Base-by-base conservation (phyloP, 2,113 vertebrate genomes). In the Salminus brasiliensis region DNA sequence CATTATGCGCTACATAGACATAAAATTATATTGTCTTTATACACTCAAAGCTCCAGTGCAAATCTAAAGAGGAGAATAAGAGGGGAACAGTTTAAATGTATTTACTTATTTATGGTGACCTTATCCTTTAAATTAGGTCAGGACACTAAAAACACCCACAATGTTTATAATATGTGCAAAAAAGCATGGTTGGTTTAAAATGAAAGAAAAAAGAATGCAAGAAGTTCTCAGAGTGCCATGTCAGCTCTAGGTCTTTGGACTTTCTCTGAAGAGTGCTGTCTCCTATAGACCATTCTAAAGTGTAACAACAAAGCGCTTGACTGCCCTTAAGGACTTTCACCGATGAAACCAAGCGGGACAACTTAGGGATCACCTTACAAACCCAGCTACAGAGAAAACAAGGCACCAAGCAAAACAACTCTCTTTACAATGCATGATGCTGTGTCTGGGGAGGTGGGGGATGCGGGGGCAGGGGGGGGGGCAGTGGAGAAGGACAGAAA, bases 291-390 rank as follows among this genome's bases (percentile, higher is more conserved):
- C 16, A 75, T 59, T 82, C 79, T 15, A 76, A 80, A 83, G 66
- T 39, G 60, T 39, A 43, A 77, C 52, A 55, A 79, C 74, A 72
- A 87, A 80, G 52, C 36, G 72, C 76, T 65, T 80, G 67, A 78
- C 74, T 67, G 72, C 83, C 83, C 81, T 76, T 60, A 76, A 87
- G 88, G 83, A 87, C 85, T 87, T 88, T 91, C 83, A 89, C 87
- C 85, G 83, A 77, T 81, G 60, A 72, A 83, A 83, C 53, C 87
- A 87, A 66, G 73, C 85, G 11, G 16, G 81, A 89, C 85, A 79
- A 87, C 81, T 75, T 12, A 10, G 81, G n/a, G 89, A 88, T 90
- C 89, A 85, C 74, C 85, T 92, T 88, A 87, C 89, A 85, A 60
- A 23, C 76, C 87, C 82, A 78, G 83, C 76, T 85, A 87, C 79